phyloP scores from a whole-genome alignment of 92 coral and sea anemone genomes.

The Chrysogorgia sp. region DNA sequence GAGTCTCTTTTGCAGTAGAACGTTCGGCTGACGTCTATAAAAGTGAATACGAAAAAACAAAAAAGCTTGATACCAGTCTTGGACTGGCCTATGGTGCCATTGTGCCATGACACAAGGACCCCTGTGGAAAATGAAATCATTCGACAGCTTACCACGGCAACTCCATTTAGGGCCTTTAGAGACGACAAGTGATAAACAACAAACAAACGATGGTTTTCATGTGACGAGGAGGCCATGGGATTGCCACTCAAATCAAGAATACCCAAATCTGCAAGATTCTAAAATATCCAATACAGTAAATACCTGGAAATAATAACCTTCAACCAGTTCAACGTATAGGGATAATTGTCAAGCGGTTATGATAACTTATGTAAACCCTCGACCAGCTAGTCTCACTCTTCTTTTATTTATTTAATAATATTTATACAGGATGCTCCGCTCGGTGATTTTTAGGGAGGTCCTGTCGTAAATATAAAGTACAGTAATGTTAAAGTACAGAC shows the following conservation, averaged over 20 bases:
- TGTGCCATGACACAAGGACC: not conserved
- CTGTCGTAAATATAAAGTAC: no score
- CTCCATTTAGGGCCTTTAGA: conserved; percentile 91
- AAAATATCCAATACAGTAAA: not conserved
- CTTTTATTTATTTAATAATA: no score
- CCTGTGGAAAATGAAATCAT: no score
- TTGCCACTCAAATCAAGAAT: conserved; percentile 92
- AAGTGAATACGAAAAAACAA: not conserved
- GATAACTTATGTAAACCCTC: no score
- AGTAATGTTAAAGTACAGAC: no score
- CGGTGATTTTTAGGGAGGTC: no score
- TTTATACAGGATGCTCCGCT: no score
- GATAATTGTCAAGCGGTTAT: no score
- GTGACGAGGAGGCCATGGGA: conserved; percentile 68
- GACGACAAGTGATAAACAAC: conserved; percentile 87
- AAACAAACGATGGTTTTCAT: conserved; percentile 80
- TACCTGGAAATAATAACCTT: not conserved
- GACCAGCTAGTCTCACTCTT: no score
- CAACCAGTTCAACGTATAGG: no score
- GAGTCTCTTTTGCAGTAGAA: conserved; percentile 80
- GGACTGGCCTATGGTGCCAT: not conserved
- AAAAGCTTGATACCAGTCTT: not conserved
- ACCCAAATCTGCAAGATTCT: conserved; percentile 75
- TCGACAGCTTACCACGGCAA: conserved; percentile 82
- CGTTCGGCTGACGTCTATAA: conserved; percentile 82